Conservation (phyloP, 2,797 vertebrate species). For the Dipus sagitta region DNA sequence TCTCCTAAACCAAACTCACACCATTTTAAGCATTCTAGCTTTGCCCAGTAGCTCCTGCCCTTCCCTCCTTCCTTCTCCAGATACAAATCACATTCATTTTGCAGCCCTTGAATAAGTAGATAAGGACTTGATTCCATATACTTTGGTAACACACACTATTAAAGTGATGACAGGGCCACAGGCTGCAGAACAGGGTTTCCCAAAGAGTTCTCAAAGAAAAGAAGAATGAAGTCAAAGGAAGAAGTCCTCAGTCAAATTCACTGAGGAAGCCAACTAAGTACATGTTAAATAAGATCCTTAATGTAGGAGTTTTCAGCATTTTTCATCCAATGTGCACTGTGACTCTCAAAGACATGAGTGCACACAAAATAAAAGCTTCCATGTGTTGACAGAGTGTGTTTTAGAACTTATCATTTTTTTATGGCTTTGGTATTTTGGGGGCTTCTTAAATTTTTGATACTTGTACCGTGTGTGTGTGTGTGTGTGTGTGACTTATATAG, state of each 20-base stretch:
- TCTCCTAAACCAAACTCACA: background rate
- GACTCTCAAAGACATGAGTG: background rate
- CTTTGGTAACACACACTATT: background rate
- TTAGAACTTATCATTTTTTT: background rate
- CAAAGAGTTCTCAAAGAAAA: background rate
- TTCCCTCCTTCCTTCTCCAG: background rate
- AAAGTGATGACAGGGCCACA: background rate
- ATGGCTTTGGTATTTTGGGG: background rate
- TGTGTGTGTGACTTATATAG: too few species aligned
- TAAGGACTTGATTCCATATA: background rate
- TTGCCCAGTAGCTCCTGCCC: background rate
- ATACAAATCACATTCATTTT: background rate
- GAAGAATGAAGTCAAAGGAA: background rate
- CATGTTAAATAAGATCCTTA: background rate
- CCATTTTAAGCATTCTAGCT: background rate
- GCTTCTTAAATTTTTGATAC: background rate
- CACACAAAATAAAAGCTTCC: background rate
- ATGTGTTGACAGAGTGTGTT: background rate
- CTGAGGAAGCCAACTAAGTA: background rate
- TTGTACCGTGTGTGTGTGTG: background rate
- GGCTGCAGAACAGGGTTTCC: background rate
- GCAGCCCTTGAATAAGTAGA: background rate
- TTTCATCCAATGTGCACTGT: background rate
- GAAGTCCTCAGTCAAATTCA: background rate
- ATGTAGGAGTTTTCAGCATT: background rate